Conservation (phyloP, 2,797 vertebrate genomes). For the Gymnothorax reevesii region DNA sequence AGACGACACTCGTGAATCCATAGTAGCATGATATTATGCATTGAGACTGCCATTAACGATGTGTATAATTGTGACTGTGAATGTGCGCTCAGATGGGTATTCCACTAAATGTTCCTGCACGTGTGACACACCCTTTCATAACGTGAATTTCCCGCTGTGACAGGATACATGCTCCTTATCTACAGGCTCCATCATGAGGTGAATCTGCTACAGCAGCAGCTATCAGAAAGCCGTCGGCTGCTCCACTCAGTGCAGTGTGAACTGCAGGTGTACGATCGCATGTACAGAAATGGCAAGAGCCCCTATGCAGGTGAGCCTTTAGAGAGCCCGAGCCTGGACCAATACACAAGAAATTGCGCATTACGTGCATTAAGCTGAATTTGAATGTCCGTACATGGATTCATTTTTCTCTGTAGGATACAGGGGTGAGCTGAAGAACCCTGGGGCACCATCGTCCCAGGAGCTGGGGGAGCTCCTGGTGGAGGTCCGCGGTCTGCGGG, state of each 20-base stretch:
- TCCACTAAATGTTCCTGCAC: too few species aligned
- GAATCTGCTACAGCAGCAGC: conserved; percentile 85
- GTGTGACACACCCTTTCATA: too few species aligned
- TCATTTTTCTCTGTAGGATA: conserved; percentile 59
- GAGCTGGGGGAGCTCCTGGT: conserved; percentile 76
- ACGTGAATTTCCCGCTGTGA: too few species aligned
- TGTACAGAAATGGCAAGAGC: conserved; percentile 65
- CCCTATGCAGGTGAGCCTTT: conserved; percentile 73
- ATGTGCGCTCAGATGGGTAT: too few species aligned
- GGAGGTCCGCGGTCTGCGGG: conserved; percentile 77
- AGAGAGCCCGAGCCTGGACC: background rate
- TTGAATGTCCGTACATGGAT: background rate
- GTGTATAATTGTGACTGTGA: too few species aligned
- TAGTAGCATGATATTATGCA: too few species aligned
- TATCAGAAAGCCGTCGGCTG: conserved; percentile 82
- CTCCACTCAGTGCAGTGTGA: conserved; percentile 83
- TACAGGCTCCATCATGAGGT: conserved; percentile 84
- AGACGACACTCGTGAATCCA: too few species aligned
- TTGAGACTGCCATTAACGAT: too few species aligned
- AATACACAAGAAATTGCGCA: background rate
- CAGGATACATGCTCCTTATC: background rate
- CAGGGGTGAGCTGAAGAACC: conserved; percentile 56
- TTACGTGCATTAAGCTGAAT: background rate
- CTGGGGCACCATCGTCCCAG: conserved; percentile 49
- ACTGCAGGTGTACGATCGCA: conserved; percentile 78